A percentile compares a stretch with the other conserved stretches of the same genome.
These are phyloP conservation scores for Bimastos eiseni DNA, from an alignment of 2,888 invertebrate species.

Conservation along the genomic window DNA sequence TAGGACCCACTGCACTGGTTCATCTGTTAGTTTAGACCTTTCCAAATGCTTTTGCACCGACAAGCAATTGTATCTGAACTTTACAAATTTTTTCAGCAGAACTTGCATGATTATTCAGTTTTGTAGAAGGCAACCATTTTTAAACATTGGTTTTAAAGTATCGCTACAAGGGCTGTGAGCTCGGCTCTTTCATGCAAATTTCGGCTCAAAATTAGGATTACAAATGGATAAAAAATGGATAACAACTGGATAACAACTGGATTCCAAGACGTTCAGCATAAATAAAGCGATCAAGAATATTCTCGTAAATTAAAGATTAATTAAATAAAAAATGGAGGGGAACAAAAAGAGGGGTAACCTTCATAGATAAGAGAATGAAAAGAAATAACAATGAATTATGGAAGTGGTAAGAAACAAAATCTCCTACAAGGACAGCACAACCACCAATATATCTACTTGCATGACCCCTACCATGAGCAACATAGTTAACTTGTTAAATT, in stretches of 20 bases:
- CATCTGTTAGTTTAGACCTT: neutral
- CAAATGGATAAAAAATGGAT: neutral
- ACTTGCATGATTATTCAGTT: neutral
- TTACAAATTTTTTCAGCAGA: neutral
- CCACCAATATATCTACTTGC: too few relatives aligned
- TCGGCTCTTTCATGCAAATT: neutral
- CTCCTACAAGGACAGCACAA: too few relatives aligned
- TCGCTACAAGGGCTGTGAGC: neutral
- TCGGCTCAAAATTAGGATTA: neutral
- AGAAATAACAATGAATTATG: too few relatives aligned
- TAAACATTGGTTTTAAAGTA: neutral
- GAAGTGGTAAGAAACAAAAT: too few relatives aligned
- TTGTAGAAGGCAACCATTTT: neutral
- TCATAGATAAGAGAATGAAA: too few relatives aligned
- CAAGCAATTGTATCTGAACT: neutral
- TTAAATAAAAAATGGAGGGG: too few relatives aligned
- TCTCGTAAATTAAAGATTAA: neutral
- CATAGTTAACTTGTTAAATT: too few relatives aligned
- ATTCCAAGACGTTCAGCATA: neutral
- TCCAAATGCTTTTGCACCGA: neutral
- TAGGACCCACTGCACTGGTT: neutral
- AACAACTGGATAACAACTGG: neutral
- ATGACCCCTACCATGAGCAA: too few relatives aligned
- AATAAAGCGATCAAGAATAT: neutral
- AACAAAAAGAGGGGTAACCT: too few relatives aligned